Base-by-base conservation (phyloP, 2,888 invertebrate genomes). In the Diarsia dahlii region DNA sequence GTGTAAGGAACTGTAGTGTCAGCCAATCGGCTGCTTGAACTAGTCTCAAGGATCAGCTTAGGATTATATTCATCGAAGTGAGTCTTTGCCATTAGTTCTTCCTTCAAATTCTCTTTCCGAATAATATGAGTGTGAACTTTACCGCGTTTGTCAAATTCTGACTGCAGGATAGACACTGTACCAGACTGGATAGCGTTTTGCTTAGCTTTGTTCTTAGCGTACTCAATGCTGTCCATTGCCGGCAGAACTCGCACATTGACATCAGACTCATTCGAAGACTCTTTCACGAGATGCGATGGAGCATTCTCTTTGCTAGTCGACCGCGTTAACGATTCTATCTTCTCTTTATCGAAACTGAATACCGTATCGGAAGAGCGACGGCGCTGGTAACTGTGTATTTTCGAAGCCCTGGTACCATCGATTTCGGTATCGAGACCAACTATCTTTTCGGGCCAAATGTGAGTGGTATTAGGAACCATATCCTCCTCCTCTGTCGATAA, bases 271-370 rank as follows among this genome's bases (percentile, higher is more conserved):
- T 96, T 96, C 0, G 97, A 97, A 1, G 97, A 97, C 75, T 97
- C 97, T 76, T 97, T 96, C 2, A 95, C 92, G 34, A 97, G 93
- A 82, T 94, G 95, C 10, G 94, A 94, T 10, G 91, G 74, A n/a
- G 90, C 80, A 71, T 93, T 94, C 84, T 95, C 92, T 90, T 97
- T 93, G 89, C 94, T 95, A 20, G 96, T 94, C 1, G 97, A 95
- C 72, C 97, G 97, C 69, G 98, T 97, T 65, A 98, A 92, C 3
- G 98, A 98, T 90, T 98, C 98, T 78, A 98, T 98, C 89, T 97
- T 97, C 84, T 98, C 98, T 90, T 98, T 98, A 89, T 98, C 98
- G 87, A 98, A 98, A 92, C 98, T 98, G 89, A 98, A 98, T 10
- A 98, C 97, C 67, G 97, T 97, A 84, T 98, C 97, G n/a, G 98